phyloP scores from a whole-genome alignment of 2,888 invertebrate species.

The Gastracanthus pulcherrimus region DNA sequence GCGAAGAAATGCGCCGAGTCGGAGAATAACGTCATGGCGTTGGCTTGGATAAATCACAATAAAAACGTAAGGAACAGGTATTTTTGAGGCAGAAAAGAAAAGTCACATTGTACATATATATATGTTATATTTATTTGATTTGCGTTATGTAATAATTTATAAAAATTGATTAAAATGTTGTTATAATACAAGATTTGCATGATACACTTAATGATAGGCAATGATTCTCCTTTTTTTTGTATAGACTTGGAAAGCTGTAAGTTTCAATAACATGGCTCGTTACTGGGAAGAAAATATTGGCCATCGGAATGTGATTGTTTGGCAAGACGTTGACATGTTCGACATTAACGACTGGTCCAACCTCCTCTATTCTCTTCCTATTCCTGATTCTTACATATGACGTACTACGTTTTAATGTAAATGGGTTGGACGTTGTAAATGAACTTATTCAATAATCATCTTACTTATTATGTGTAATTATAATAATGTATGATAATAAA shows the following conservation, averaged over 20 bases:
- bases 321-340: conserved; percentile 66
- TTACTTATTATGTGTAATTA: conserved; percentile 33
- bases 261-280: conserved; percentile 59
- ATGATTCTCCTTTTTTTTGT: conserved; percentile 18
- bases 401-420: conserved; percentile 29
- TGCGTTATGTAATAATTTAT: conserved; percentile 55
- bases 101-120: conserved; percentile 15
- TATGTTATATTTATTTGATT: conserved; percentile 55
- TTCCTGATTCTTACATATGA: conserved; percentile 60
- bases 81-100: not conserved
- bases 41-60: conserved; percentile 64
- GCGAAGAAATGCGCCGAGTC: conserved; percentile 57
- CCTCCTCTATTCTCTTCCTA: conserved; percentile 65
- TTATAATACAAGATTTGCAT: conserved; percentile 55
- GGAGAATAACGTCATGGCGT: conserved; percentile 61
- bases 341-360: conserved; percentile 64
- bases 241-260: conserved; percentile 58
- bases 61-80: conserved; percentile 59
- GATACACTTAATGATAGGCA: conserved; percentile 48
- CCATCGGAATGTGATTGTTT: conserved; percentile 56
- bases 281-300: conserved; percentile 67
- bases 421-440: conserved; percentile 30
- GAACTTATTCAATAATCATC: conserved; percentile 43
- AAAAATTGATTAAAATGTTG: conserved; percentile 51
- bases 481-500: conserved; percentile 28